phyloP scores from a whole-genome alignment of 2,113 vertebrate species.

The Pomatorhinus ruficollis region DNA sequence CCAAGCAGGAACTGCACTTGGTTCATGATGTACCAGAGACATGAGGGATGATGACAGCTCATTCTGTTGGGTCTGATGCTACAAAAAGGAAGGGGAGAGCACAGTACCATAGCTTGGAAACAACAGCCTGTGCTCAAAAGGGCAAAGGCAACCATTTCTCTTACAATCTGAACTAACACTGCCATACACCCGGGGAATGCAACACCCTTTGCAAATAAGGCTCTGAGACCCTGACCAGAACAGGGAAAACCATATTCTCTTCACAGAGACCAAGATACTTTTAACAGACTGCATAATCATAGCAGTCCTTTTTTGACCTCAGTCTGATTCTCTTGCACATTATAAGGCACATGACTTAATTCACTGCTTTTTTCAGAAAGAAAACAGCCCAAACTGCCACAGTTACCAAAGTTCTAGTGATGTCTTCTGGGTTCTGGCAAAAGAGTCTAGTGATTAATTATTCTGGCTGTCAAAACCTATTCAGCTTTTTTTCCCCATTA shows the following conservation, averaged over 20 bases:
- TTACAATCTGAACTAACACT: not conserved
- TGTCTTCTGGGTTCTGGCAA: not conserved
- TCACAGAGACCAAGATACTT: not conserved
- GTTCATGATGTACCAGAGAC: not conserved
- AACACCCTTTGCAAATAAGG: not conserved
- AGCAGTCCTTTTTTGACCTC: not conserved
- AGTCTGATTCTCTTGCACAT: not conserved
- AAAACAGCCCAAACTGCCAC: not conserved
- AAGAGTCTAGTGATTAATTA: slow-evolving; percentile 32
- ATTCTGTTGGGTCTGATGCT: not conserved
- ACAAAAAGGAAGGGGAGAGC: not conserved
- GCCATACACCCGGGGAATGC: not conserved
- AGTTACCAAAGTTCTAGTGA: not conserved
- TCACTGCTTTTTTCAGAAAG: not conserved
- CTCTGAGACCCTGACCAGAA: not conserved
- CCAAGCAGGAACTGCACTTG: not conserved
- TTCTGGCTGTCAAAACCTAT: not conserved
- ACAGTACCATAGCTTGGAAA: not conserved
- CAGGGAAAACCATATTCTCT: not conserved
- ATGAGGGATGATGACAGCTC: not conserved
- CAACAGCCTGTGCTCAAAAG: not conserved
- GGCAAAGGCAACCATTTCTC: not conserved
- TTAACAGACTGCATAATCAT: not conserved
- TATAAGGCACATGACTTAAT: not conserved
- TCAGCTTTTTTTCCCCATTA: not conserved